phyloP scores from a whole-genome alignment of 2,797 vertebrate species.

The Morelia viridis region DNA sequence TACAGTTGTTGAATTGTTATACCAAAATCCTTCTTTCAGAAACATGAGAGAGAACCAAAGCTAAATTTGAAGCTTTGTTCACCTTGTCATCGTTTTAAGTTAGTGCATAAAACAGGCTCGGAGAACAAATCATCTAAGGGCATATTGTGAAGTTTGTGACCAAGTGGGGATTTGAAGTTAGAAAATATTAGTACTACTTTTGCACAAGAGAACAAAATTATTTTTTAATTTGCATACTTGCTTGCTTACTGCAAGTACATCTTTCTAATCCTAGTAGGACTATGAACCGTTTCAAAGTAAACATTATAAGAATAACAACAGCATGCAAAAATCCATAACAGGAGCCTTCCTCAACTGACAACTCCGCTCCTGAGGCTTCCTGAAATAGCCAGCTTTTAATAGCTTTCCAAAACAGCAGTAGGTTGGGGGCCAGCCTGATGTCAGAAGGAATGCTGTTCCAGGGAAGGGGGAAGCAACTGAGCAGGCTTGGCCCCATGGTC shows the following conservation, averaged over 20 bases:
- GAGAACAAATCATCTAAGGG: neutral
- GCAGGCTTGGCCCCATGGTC: neutral
- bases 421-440: neutral
- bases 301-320: no score
- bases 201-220: neutral
- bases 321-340: no score
- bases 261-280: no score
- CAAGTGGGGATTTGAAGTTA: neutral
- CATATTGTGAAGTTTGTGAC: neutral
- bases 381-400: neutral
- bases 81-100: neutral
- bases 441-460: neutral
- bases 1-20: neutral
- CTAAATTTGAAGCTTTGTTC: neutral
- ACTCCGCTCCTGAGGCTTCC: no score
- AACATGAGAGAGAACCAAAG: neutral
- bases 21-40: neutral
- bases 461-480: neutral
- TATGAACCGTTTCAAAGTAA: no score
- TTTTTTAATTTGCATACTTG: no score
- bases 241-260: no score
- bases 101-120: neutral
- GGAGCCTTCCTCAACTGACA: no score
- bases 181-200: neutral
- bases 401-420: neutral